Percentiles rank a stretch among this genome's conserved stretches.
These are phyloP conservation scores for Nebria salina DNA, from an alignment of 2,888 invertebrate species.

Conservation along the genomic window DNA sequence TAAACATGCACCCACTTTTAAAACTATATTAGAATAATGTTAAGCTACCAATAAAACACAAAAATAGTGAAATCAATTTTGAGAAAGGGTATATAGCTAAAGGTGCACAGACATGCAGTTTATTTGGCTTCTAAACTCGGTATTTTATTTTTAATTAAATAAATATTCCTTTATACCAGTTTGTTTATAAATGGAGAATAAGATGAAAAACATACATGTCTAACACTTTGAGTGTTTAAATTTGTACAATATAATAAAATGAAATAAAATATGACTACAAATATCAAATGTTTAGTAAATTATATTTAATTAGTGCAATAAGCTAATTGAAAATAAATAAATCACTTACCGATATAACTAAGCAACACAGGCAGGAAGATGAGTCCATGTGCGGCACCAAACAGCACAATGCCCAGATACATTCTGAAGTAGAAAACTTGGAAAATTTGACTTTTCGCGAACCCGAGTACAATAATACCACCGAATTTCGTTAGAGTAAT, in stretches of 20 bases:
- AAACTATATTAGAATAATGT: conserved; percentile 12
- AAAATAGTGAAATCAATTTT: conserved; percentile 27
- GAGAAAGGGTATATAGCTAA: conserved; percentile 41
- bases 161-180: background rate
- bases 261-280: no score
- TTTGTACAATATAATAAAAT: no score
- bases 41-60: background rate
- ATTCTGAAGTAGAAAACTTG: conserved; percentile 95
- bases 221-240: no score
- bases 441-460: conserved; percentile 98
- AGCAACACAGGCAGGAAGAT: conserved; percentile 97
- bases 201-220: no score
- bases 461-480: conserved; percentile 95
- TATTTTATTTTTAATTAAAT: conserved; percentile 6
- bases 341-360: conserved; percentile 90
- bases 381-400: conserved; percentile 96
- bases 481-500: conserved; percentile 98
- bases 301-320: no score
- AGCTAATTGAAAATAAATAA: background rate
- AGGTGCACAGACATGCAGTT: conserved; percentile 26
- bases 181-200: background rate
- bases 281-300: no score
- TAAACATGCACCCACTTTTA: background rate
- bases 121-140: background rate
- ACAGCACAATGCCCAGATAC: conserved; percentile 96